phyloP scores from a whole-genome alignment of 1,140 invertebrate genomes.

The Drosophila bocki region DNA sequence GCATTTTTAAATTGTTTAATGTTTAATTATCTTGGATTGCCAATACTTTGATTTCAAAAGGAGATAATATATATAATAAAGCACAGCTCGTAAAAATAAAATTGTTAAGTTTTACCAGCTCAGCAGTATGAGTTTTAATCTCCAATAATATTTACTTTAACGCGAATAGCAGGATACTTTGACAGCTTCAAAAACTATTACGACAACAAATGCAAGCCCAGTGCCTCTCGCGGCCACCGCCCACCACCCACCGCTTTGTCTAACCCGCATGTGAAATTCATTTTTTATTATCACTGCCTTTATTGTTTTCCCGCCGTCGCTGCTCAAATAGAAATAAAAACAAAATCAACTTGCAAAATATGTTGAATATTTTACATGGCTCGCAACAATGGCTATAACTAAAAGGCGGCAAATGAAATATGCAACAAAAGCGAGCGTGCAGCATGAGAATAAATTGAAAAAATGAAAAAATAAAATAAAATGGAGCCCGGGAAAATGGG shows the following conservation, averaged over 20 bases:
- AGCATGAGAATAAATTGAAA: constrained; percentile 76
- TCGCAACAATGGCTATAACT: constrained; percentile 69
- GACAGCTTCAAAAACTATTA: constrained; percentile 28
- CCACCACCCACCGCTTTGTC: constrained; percentile 8
- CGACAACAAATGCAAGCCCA: constrained; percentile 26
- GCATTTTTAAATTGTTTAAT: neutral
- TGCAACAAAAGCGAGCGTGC: constrained; percentile 77
- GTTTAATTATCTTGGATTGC: neutral
- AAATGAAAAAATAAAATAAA: constrained; percentile 33
- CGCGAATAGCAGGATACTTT: constrained; percentile 21
- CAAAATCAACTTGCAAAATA: constrained; percentile 78
- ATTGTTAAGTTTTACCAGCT: neutral
- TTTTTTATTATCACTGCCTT: constrained; percentile 79
- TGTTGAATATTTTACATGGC: constrained; percentile 78
- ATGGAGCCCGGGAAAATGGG: constrained; percentile 8
- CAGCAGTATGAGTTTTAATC: neutral
- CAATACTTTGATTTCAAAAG: neutral
- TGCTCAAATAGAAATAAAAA: constrained; percentile 52
- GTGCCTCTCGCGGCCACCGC: neutral
- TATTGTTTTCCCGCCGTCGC: constrained; percentile 53
- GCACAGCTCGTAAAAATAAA: neutral
- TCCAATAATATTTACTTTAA: constrained; percentile 38
- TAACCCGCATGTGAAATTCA: constrained; percentile 70
- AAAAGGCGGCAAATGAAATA: constrained; percentile 80
- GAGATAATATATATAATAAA: neutral